Percentiles rank a stretch among this genome's conserved stretches.
Conservation (phyloP, 2,113 vertebrate genomes). For the Eublepharis macularius region DNA sequence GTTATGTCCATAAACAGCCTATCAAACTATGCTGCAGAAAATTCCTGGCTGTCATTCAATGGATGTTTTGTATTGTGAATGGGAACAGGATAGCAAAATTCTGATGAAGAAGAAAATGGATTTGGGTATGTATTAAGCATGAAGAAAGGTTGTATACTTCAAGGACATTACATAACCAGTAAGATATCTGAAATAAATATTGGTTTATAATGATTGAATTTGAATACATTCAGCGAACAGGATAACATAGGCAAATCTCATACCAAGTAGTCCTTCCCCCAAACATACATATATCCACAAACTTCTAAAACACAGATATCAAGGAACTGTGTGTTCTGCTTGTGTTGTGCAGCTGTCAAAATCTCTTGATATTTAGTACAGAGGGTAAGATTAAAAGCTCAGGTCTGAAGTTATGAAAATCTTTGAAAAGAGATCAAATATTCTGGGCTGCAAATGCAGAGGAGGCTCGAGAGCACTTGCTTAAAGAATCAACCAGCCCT, state of each 20-base stretch:
- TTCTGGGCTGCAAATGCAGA: background rate
- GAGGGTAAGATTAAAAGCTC: constrained; percentile 29
- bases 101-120: background rate
- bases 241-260: background rate
- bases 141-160: too few relatives aligned
- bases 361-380: constrained; percentile 20
- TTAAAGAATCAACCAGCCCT: background rate
- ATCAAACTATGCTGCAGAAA: background rate
- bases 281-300: constrained; percentile 2
- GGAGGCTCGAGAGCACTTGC: background rate
- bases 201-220: background rate
- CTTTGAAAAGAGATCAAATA: constrained; percentile 20
- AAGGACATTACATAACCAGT: background rate
- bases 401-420: constrained; percentile 13
- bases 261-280: background rate
- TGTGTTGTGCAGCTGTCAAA: background rate
- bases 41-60: background rate
- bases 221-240: background rate
- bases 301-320: background rate
- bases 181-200: background rate
- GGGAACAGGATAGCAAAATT: background rate
- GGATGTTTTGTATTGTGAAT: background rate
- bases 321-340: background rate
- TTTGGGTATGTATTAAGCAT: background rate
- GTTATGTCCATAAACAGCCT: background rate